phyloP scores from a whole-genome alignment of 2,888 invertebrate species.

The Notodonta dromedarius region DNA sequence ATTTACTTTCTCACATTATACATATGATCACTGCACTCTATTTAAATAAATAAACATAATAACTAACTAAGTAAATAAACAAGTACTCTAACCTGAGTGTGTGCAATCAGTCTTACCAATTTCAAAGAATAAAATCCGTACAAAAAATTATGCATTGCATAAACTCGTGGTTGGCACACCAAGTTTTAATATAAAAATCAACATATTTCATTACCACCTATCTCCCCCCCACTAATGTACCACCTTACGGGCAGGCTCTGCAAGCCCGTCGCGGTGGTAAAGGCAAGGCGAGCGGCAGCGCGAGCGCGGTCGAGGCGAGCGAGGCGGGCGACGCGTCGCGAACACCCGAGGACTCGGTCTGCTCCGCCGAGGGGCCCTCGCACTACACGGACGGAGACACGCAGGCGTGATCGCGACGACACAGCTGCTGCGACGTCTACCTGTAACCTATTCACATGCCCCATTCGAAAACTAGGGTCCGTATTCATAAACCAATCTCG shows the following conservation, averaged over 20 bases:
- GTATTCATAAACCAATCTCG: no score
- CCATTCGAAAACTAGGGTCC: no score
- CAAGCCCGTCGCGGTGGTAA: conserved; percentile 87
- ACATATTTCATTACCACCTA: conserved; percentile 24
- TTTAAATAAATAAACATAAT: neutral
- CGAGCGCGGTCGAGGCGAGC: conserved; percentile 86
- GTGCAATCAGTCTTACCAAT: neutral
- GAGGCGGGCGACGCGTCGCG: conserved; percentile 91
- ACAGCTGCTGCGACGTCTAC: conserved; percentile 33
- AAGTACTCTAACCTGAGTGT: conserved; percentile 2
- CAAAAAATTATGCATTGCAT: neutral
- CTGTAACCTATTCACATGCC: conserved; percentile 19
- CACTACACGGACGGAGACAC: conserved; percentile 86
- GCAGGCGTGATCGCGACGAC: conserved; percentile 62
- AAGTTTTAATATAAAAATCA: conserved; percentile 20
- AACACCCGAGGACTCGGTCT: conserved; percentile 96
- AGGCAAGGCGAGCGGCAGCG: conserved; percentile 75
- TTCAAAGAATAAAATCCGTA: no score
- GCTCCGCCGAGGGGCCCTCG: conserved; percentile 93
- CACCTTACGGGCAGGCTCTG: conserved; percentile 85
- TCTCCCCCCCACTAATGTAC: neutral
- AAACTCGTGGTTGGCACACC: neutral
- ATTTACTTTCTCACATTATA: neutral
- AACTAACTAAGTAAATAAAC: neutral
- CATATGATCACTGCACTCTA: neutral